Evolutionary conservation across 2,888 invertebrate genomes (phyloP).

Genomic region (Pherbina coryleti): DNA sequence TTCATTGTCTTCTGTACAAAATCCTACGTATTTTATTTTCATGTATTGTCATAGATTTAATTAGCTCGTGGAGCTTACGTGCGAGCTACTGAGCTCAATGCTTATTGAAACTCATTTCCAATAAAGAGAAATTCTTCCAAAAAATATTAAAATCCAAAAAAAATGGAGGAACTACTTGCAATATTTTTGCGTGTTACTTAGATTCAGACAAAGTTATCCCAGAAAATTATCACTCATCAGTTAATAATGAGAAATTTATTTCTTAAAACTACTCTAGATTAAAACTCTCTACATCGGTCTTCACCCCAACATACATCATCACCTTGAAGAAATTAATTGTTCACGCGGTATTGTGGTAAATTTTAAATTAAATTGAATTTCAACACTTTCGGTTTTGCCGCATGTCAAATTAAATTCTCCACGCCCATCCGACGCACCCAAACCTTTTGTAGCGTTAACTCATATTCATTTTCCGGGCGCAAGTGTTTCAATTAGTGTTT

Average conservation of each 20-base stretch:
- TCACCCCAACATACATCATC: not conserved
- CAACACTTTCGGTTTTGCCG: constrained; percentile 15
- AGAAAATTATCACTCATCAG: not conserved
- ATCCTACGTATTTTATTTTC: too few relatives aligned
- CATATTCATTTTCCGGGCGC: not conserved
- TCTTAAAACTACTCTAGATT: not conserved
- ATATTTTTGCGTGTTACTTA: not conserved
- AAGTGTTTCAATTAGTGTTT: constrained; percentile 17
- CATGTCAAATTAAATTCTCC: not conserved
- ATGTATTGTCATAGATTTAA: too few relatives aligned
- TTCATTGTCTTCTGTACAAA: too few relatives aligned
- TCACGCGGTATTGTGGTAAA: not conserved
- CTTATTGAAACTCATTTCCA: too few relatives aligned
- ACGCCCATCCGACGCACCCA: not conserved
- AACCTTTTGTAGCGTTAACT: not conserved
- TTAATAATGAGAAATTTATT: not conserved
- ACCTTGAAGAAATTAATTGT: not conserved
- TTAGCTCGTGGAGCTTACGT: too few relatives aligned
- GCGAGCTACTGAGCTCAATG: too few relatives aligned
- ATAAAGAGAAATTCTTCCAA: too few relatives aligned
- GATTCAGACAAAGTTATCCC: not conserved
- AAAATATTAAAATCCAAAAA: too few relatives aligned
- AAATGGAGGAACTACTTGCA: not conserved
- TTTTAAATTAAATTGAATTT: constrained; percentile 1
- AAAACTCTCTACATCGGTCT: not conserved